Percentiles rank a stretch among this genome's conserved stretches.
phyloP scores from a whole-genome alignment of 2,797 vertebrate species.

The Enteromius viviparus region DNA sequence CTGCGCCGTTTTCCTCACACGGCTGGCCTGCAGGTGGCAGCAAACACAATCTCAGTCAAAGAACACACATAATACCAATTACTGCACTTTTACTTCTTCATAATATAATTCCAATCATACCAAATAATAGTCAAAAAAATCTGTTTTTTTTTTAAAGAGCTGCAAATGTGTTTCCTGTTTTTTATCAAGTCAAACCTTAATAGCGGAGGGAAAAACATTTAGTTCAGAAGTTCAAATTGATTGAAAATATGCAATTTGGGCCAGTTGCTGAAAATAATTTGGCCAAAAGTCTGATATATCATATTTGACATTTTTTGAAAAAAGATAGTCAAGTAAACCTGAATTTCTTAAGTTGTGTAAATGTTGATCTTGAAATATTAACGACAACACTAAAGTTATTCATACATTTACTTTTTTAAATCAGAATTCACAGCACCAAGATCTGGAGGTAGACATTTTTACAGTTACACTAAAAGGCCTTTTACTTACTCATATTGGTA shows the following conservation, averaged over 20 bases:
- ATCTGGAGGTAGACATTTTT: background rate
- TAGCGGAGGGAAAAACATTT: background rate
- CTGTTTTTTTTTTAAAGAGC: background rate
- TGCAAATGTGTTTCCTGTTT: background rate
- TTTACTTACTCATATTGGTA: background rate
- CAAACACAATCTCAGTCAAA: slow-evolving; percentile 8
- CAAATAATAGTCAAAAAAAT: background rate
- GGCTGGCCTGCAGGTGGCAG: slow-evolving; percentile 83
- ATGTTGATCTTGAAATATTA: background rate
- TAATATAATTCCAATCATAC: background rate
- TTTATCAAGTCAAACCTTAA: background rate
- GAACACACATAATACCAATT: background rate
- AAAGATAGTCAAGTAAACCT: background rate
- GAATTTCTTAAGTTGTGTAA: background rate
- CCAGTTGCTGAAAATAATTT: background rate
- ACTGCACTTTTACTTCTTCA: background rate
- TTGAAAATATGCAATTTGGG: background rate
- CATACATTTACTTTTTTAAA: background rate
- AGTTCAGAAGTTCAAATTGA: background rate
- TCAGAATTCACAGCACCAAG: background rate
- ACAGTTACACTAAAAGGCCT: background rate
- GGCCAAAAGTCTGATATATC: background rate
- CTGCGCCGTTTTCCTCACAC: slow-evolving; percentile 94
- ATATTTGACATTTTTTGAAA: background rate
- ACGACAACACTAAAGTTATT: background rate